Evolutionary conservation across 2,113 vertebrate genomes (phyloP).

Genomic region (Pontoporia blainvillei): DNA sequence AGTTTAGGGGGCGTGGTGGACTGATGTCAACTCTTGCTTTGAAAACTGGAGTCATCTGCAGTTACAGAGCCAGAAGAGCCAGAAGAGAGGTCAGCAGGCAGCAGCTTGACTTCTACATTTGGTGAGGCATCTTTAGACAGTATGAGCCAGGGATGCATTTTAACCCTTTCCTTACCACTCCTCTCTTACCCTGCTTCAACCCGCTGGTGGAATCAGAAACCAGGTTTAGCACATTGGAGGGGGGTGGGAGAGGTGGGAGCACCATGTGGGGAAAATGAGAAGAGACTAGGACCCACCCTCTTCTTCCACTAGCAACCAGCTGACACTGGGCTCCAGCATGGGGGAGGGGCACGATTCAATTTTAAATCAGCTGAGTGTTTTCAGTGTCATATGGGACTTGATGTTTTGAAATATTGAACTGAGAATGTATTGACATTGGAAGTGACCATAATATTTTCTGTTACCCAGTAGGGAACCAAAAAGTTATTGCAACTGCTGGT

Average conservation of each 20-base stretch:
- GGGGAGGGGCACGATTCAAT: background rate
- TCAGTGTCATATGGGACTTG: background rate
- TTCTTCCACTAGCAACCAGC: background rate
- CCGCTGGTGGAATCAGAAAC: background rate
- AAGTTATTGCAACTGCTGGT: background rate
- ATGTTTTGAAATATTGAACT: slow-evolving; percentile 4
- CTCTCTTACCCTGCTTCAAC: background rate
- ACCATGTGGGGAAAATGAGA: background rate
- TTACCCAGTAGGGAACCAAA: background rate
- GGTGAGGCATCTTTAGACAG: background rate
- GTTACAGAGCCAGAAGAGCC: background rate
- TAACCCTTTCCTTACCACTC: background rate
- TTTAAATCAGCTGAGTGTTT: background rate
- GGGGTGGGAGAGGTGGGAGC: background rate
- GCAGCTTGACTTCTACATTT: background rate
- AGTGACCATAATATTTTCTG: background rate
- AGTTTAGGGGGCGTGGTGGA: background rate
- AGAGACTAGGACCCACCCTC: background rate
- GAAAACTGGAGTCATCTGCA: background rate
- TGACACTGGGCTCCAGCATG: background rate
- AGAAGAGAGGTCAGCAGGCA: background rate
- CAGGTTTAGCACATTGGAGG: background rate
- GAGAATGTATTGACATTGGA: background rate
- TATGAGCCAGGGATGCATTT: background rate
- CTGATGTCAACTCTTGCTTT: background rate